Evolutionary conservation across 2,888 invertebrate genomes (phyloP).

Genomic region (Cistogaster globosa): DNA sequence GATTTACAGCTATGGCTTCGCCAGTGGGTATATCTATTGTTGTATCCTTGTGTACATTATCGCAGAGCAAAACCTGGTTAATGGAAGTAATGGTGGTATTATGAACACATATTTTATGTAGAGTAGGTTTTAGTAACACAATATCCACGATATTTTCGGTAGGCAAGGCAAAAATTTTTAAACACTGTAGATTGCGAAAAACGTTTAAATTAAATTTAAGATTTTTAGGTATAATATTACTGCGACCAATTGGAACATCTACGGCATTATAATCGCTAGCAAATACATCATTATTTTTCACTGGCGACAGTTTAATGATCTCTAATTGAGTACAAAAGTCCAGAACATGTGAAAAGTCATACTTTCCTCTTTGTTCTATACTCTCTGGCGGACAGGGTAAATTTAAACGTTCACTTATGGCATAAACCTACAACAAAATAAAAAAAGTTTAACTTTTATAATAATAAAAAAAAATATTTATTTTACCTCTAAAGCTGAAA

Average conservation of each 20-base stretch:
- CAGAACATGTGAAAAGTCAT: constrained; percentile 94
- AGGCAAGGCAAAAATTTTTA: constrained; percentile 88
- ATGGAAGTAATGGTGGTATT: constrained; percentile 83
- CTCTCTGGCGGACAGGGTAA: constrained; percentile 92
- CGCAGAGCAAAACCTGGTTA: constrained; percentile 92
- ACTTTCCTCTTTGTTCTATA: constrained; percentile 90
- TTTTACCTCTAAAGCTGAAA: constrained; percentile 90
- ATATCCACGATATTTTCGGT: constrained; percentile 87
- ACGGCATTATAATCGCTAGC: constrained; percentile 79
- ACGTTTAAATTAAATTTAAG: constrained; percentile 91
- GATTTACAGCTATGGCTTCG: constrained; percentile 64
- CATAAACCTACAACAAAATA: constrained; percentile 87
- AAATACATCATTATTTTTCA: constrained; percentile 75
- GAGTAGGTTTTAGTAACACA: constrained; percentile 81
- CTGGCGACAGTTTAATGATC: constrained; percentile 82
- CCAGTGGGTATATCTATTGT: constrained; percentile 51
- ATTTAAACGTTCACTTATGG: constrained; percentile 94
- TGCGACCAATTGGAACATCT: constrained; percentile 87
- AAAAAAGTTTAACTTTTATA: not conserved
- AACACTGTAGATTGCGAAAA: constrained; percentile 90
- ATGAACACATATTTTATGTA: constrained; percentile 83
- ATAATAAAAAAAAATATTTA: not conserved
- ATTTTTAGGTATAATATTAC: constrained; percentile 92
- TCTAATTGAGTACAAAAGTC: constrained; percentile 93
- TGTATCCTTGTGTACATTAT: constrained; percentile 89